Conservation (phyloP, 1,140 invertebrate species). For the Zaprionus capensis region DNA sequence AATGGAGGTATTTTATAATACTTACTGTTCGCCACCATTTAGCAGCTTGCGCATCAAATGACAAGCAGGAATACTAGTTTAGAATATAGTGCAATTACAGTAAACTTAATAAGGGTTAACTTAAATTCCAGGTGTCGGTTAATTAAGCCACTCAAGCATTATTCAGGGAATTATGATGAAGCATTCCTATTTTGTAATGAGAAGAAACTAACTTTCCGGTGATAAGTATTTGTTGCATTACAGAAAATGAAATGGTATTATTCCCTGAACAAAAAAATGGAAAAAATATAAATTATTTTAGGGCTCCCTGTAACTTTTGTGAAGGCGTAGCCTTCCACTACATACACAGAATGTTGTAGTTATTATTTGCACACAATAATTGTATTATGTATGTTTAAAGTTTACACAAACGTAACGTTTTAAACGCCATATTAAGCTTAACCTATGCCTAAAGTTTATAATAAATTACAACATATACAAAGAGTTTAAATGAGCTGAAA, state of each 20-base stretch:
- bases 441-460: slow-evolving; percentile 66
- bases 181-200: not conserved
- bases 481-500: slow-evolving; percentile 36
- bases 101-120: slow-evolving; percentile 46
- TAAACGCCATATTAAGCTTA: slow-evolving; percentile 75
- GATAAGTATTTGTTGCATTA: not conserved
- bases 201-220: slow-evolving; percentile 1
- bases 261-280: not conserved
- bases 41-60: slow-evolving; percentile 63
- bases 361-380: slow-evolving; percentile 57
- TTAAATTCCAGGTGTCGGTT: slow-evolving; percentile 21
- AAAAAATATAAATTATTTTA: slow-evolving; percentile 29
- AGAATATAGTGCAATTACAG: slow-evolving; percentile 64
- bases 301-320: slow-evolving; percentile 46
- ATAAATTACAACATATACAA: slow-evolving; percentile 69
- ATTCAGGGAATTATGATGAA: not conserved
- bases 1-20: too few relatives aligned
- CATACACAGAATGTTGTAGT: slow-evolving; percentile 58
- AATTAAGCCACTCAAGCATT: slow-evolving; percentile 3
- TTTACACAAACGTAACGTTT: slow-evolving; percentile 75
- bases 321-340: slow-evolving; percentile 60
- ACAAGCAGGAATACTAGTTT: slow-evolving; percentile 55
- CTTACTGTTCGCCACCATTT: not conserved
- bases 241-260: not conserved
- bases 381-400: slow-evolving; percentile 60